A percentile compares a stretch with the other conserved stretches of the same genome.
phyloP scores from a whole-genome alignment of 2,797 vertebrate species.

The Dicrostonyx torquatus region DNA sequence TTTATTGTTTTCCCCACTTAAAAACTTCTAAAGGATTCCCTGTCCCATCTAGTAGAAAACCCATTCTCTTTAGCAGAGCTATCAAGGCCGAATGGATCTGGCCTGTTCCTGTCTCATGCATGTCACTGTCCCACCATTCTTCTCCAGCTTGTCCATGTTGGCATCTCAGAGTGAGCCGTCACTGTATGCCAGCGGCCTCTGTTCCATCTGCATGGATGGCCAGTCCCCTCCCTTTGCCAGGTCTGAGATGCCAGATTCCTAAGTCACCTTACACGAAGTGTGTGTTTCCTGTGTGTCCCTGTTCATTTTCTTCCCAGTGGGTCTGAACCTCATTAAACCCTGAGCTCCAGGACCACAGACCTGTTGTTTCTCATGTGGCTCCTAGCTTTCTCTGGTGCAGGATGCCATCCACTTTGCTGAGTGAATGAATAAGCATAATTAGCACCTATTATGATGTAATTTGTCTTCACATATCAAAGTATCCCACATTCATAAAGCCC shows the following conservation, averaged over 20 bases:
- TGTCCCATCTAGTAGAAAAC: not conserved
- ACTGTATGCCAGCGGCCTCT: not conserved
- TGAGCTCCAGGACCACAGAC: not conserved
- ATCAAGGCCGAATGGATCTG: not conserved
- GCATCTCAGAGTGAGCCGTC: not conserved
- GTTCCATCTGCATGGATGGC: not conserved
- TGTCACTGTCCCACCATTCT: not conserved
- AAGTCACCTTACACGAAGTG: not conserved
- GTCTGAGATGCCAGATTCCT: not conserved
- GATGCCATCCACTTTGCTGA: not conserved
- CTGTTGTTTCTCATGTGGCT: not conserved
- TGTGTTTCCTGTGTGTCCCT: not conserved
- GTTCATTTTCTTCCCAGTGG: not conserved
- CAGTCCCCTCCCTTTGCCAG: not conserved
- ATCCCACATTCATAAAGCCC: not conserved
- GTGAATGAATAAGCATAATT: not conserved
- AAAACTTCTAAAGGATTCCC: slow-evolving; percentile 13
- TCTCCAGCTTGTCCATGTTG: not conserved
- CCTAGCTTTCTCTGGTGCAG: not conserved
- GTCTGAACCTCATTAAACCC: not conserved
- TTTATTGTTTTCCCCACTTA: not conserved
- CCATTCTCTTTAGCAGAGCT: not conserved
- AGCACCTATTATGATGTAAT: not conserved
- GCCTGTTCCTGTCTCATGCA: not conserved
- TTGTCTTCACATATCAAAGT: not conserved